phyloP scores from a whole-genome alignment of 2,797 vertebrate species.

The Halcyon badia region DNA sequence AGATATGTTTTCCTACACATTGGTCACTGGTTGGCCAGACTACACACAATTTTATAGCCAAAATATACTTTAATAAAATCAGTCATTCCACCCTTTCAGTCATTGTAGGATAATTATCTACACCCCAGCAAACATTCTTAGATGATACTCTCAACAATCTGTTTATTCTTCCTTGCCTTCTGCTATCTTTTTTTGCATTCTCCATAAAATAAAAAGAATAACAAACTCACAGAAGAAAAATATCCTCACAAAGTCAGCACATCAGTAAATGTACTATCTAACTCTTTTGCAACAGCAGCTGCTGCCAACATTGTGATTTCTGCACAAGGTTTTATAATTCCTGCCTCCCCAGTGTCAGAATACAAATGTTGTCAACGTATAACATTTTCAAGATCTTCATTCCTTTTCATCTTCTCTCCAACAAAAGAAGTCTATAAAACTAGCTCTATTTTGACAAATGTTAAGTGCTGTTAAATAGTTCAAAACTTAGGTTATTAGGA shows the following conservation, averaged over 20 bases:
- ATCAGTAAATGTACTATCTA: background rate
- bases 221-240: background rate
- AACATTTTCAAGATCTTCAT: background rate
- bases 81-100: conserved; percentile 35
- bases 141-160: background rate
- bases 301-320: background rate
- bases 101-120: background rate
- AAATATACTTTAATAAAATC: conserved; percentile 44
- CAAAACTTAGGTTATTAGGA: background rate
- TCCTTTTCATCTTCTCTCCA: background rate
- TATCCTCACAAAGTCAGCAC: background rate
- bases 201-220: background rate
- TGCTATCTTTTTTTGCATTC: background rate
- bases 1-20: conserved; percentile 38
- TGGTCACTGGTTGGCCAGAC: conserved; percentile 47
- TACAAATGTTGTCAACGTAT: background rate
- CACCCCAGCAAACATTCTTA: conserved; percentile 1
- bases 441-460: background rate
- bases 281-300: background rate
- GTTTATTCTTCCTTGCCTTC: background rate
- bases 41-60: conserved; percentile 40
- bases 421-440: background rate
- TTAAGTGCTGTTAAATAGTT: background rate
- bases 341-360: background rate
- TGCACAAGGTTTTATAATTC: background rate